Conservation (phyloP, 2,797 vertebrate species). For the Tadarida brasiliensis region DNA sequence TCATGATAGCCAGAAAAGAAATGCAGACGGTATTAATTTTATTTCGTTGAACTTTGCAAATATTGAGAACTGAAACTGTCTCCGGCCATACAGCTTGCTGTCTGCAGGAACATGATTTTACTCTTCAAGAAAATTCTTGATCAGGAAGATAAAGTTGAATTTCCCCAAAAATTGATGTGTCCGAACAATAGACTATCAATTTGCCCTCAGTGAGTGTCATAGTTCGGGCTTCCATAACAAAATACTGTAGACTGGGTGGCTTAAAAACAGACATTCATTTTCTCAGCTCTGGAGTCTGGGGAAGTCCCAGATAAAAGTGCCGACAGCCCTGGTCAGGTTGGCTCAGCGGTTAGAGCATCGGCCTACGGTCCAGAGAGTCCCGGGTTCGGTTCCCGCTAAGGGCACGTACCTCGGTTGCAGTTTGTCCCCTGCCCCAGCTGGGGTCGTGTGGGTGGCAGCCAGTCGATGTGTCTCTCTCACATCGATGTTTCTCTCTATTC, state of each 20-base stretch:
- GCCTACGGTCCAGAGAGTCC: too few relatives aligned
- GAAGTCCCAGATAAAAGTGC: background rate
- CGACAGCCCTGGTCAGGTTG: too few relatives aligned
- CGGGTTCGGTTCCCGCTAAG: too few relatives aligned
- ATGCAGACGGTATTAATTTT: background rate
- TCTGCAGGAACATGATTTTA: background rate
- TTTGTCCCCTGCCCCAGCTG: too few relatives aligned
- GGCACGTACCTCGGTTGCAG: too few relatives aligned
- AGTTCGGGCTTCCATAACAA: background rate
- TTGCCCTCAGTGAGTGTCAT: background rate
- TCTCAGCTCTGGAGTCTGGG: background rate
- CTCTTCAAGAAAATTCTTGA: constrained; percentile 43
- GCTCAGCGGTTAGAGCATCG: too few relatives aligned
- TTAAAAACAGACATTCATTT: background rate
- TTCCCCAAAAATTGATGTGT: background rate
- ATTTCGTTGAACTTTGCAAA: background rate
- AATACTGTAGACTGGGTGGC: background rate
- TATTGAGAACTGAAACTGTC: background rate
- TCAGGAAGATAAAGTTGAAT: constrained; percentile 36
- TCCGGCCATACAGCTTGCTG: background rate
- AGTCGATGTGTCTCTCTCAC: too few relatives aligned
- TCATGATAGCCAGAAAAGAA: background rate
- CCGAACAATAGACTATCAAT: background rate
- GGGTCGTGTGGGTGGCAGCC: too few relatives aligned
- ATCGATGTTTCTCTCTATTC: too few relatives aligned